phyloP scores from a whole-genome alignment of 2,113 vertebrate genomes.

The Bos javanicus region DNA sequence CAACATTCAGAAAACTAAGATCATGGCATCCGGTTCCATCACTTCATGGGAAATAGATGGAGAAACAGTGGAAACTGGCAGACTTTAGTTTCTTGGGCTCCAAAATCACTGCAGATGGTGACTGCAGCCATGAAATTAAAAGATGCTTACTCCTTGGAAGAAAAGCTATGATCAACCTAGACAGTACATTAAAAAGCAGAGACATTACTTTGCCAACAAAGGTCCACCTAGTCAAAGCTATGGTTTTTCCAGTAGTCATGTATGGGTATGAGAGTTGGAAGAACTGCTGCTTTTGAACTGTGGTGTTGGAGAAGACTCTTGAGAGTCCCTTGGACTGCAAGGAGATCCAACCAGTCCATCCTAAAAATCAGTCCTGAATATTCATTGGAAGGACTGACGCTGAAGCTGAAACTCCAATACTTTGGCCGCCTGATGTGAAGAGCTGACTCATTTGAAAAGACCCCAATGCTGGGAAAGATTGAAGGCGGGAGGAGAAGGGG shows the following conservation, averaged over 20 bases:
- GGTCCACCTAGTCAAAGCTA: not conserved
- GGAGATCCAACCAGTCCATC: not conserved
- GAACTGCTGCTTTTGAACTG: not conserved
- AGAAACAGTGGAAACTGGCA: not conserved
- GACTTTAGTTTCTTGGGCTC: not conserved
- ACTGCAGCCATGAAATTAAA: not conserved
- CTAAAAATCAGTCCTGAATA: accelerated
- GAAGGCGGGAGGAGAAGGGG: not conserved
- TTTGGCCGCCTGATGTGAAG: not conserved
- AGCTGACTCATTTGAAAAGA: not conserved
- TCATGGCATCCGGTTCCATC: not conserved
- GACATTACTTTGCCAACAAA: not conserved
- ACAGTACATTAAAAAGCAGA: not conserved
- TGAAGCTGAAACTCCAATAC: not conserved
- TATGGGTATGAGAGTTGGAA: not conserved
- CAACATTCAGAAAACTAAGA: not conserved
- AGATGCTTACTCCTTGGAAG: not conserved
- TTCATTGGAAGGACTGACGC: not conserved
- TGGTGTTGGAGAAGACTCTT: not conserved
- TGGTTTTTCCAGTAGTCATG: not conserved
- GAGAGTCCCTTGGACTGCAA: not conserved
- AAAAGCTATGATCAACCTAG: not conserved
- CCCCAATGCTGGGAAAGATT: not conserved
- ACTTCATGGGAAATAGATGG: not conserved
- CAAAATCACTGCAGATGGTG: not conserved